Conservation (phyloP, 2,888 invertebrate species). For the Drosophila demipolita region DNA sequence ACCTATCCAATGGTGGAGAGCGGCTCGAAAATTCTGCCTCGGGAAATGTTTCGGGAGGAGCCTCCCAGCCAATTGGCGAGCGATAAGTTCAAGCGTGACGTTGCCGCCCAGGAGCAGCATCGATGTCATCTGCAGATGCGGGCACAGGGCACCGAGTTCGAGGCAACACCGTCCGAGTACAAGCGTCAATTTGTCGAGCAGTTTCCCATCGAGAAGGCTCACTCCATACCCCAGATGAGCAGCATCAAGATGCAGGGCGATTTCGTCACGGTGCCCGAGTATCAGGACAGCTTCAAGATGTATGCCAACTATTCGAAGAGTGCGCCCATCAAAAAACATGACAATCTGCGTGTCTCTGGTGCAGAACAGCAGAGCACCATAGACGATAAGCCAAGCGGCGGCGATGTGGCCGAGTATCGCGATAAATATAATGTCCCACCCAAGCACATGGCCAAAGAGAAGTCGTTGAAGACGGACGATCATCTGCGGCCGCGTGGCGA, state of each 20-base stretch:
- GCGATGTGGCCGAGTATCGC: conserved; percentile 81
- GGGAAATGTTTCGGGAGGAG: conserved; percentile 77
- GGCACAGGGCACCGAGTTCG: conserved; percentile 60
- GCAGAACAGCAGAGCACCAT: conserved; percentile 60
- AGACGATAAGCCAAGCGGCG: conserved; percentile 14
- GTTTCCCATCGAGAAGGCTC: conserved; percentile 83
- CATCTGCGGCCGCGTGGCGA: conserved; percentile 81
- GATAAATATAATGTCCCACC: conserved; percentile 82
- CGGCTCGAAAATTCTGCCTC: conserved; percentile 79
- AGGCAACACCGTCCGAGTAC: conserved; percentile 83
- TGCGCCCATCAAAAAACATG: conserved; percentile 84
- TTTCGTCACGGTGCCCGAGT: conserved; percentile 83
- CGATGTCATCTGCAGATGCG: conserved; percentile 77
- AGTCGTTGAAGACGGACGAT: conserved; percentile 79
- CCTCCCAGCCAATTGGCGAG: conserved; percentile 50
- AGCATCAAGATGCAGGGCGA: conserved; percentile 83
- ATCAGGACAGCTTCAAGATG: conserved; percentile 83
- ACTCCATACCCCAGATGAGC: conserved; percentile 84
- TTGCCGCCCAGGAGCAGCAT: conserved; percentile 71
- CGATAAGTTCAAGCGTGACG: conserved; percentile 71
- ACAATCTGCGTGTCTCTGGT: conserved; percentile 82
- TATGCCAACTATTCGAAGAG: conserved; percentile 84
- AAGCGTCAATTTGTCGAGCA: conserved; percentile 82
- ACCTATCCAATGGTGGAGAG: conserved; percentile 82
- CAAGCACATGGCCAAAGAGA: conserved; percentile 70